Conservation (phyloP, 2,797 vertebrate species). For the Melanotaenia trifasciata region DNA sequence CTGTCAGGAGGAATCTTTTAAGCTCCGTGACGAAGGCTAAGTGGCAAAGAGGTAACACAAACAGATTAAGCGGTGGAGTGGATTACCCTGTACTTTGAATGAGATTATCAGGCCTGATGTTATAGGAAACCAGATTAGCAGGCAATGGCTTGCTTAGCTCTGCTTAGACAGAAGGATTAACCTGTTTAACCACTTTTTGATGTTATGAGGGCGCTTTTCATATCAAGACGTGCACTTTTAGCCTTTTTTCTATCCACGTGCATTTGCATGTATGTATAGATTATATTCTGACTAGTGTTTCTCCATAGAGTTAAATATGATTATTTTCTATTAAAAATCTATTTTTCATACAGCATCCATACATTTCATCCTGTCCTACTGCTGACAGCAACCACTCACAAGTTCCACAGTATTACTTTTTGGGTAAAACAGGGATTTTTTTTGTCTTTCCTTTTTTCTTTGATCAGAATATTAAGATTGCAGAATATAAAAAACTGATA, state of each 20-base stretch:
- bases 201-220: not conserved
- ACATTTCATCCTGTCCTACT: not conserved
- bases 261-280: not conserved
- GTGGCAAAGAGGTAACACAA: slow-evolving; percentile 53
- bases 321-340: not conserved
- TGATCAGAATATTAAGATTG: not conserved
- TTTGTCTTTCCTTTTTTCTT: not conserved
- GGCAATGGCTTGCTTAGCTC: slow-evolving; percentile 42
- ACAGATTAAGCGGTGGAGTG: slow-evolving; percentile 60
- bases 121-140: slow-evolving; percentile 69
- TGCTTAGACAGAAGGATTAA: slow-evolving; percentile 64
- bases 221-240: not conserved
- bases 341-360: not conserved
- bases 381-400: not conserved
- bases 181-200: slow-evolving; percentile 48
- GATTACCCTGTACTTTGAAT: slow-evolving; percentile 66
- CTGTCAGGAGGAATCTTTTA: not conserved
- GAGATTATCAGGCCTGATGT: slow-evolving; percentile 68
- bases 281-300: not conserved
- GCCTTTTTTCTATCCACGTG: not conserved
- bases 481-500: not conserved
- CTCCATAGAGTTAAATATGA: not conserved
- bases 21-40: slow-evolving; percentile 33
- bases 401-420: not conserved
- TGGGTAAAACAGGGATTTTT: not conserved